Evolutionary conservation across 2,113 vertebrate genomes (phyloP).

Genomic region (Sialia sialis): DNA sequence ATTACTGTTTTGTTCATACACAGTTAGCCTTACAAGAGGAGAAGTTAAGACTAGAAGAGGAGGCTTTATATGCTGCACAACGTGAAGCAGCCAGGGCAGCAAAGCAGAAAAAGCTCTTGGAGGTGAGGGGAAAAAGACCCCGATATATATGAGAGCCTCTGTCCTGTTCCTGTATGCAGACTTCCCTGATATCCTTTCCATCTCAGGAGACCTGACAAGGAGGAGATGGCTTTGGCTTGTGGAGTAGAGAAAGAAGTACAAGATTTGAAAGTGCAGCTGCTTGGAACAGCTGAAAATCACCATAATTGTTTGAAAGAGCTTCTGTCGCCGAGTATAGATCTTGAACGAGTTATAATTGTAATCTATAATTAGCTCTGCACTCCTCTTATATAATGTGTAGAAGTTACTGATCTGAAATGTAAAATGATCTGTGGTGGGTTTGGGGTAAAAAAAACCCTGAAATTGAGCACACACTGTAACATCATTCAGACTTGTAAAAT

Average conservation of each 20-base stretch:
- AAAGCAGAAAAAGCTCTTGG: constrained; percentile 90
- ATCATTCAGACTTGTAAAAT: neutral
- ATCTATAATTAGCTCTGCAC: neutral
- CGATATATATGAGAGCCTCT: constrained; percentile 61
- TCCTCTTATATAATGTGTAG: neutral
- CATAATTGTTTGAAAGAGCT: neutral
- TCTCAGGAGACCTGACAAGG: neutral
- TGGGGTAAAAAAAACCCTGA: neutral
- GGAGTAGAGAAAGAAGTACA: neutral
- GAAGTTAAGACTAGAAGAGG: constrained; percentile 99
- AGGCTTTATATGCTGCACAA: constrained; percentile 93
- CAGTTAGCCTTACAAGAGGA: constrained; percentile 99
- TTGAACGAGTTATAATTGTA: neutral
- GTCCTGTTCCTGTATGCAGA: constrained; percentile 42
- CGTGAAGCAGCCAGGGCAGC: constrained; percentile 95
- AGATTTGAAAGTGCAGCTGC: neutral
- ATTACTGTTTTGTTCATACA: constrained; percentile 87
- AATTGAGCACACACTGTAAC: neutral
- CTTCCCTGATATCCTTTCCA: neutral
- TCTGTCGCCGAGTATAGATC: neutral
- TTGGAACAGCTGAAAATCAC: neutral
- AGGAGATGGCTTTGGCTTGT: neutral
- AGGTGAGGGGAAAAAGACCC: constrained; percentile 90
- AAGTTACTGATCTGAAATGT: neutral
- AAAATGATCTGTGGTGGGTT: neutral